Evolutionary conservation across 2,888 invertebrate genomes (phyloP).

Genomic region (Micoletzkya japonica): DNA sequence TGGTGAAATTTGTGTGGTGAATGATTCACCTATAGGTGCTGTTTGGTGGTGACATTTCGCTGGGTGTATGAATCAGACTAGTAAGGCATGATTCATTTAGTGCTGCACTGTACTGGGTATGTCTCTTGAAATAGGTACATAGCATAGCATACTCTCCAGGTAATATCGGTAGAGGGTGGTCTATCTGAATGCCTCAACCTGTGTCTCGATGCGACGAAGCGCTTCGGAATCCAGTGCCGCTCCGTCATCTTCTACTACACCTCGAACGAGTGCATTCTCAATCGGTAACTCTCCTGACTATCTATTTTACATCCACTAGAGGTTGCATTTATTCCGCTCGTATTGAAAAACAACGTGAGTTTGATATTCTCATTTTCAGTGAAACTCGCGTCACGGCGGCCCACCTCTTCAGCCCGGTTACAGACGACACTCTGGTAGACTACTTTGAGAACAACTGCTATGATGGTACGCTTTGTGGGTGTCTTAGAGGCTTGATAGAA

Average conservation of each 20-base stretch:
- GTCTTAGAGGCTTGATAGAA: neutral
- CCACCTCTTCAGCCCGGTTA: constrained; percentile 31
- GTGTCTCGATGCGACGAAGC: constrained; percentile 41
- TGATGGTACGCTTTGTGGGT: constrained; percentile 45
- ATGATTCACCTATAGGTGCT: too few species aligned
- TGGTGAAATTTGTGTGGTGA: too few species aligned
- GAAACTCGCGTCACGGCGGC: constrained; percentile 9
- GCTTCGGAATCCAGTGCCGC: constrained; percentile 28
- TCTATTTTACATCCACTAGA: too few species aligned
- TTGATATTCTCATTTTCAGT: neutral
- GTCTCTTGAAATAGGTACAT: neutral
- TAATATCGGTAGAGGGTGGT: constrained; percentile 33
- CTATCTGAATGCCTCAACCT: constrained; percentile 57
- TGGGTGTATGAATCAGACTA: too few species aligned
- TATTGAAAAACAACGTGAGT: neutral
- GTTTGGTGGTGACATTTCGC: too few species aligned
- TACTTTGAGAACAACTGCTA: constrained; percentile 63
- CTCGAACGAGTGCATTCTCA: constrained; percentile 62
- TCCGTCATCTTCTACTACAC: constrained; percentile 61
- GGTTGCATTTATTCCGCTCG: too few species aligned
- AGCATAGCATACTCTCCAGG: constrained; percentile 1
- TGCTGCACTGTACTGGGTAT: neutral
- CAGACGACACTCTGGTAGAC: constrained; percentile 53
- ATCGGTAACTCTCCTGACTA: constrained; percentile 32
- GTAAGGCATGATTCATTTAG: neutral